phyloP scores from a whole-genome alignment of 1,140 invertebrate genomes.

The Eueides isabella region DNA sequence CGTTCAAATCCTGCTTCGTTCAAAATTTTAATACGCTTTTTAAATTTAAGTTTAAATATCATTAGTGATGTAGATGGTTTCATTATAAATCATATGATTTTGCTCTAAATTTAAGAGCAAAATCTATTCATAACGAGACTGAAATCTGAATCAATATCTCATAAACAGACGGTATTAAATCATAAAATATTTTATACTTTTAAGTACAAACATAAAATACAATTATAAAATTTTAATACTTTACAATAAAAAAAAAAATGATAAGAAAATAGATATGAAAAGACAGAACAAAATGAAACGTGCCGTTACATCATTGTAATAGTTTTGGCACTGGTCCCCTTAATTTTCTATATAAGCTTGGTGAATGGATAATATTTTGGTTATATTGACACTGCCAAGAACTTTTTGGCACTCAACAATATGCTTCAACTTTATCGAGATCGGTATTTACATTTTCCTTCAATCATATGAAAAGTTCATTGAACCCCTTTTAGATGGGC shows the following conservation, averaged over 20 bases:
- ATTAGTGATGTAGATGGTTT: too few species aligned
- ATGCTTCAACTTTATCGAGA: slow-evolving; percentile 11
- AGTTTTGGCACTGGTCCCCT: background rate
- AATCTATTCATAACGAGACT: background rate
- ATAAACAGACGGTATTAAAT: background rate
- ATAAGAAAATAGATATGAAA: background rate
- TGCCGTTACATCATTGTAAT: background rate
- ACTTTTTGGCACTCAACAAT: slow-evolving; percentile 14
- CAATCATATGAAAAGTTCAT: slow-evolving; percentile 12
- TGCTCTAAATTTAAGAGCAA: too few species aligned
- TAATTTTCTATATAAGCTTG: slow-evolving; percentile 12
- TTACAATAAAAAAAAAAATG: background rate
- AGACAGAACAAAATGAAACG: background rate
- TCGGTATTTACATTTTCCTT: slow-evolving; percentile 14
- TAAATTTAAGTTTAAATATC: too few species aligned
- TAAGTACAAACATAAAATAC: background rate
- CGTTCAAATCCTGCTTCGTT: too few species aligned
- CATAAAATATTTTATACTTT: background rate
- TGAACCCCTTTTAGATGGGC: background rate
- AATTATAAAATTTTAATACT: background rate
- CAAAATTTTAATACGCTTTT: too few species aligned
- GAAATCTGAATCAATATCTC: background rate
- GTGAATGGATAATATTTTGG: slow-evolving; percentile 10
- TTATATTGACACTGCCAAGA: slow-evolving; percentile 3
- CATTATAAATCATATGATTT: too few species aligned